A percentile compares a stretch with the other conserved stretches of the same genome.
Conservation (phyloP, 2,797 vertebrate species). For the Poecilia picta region DNA sequence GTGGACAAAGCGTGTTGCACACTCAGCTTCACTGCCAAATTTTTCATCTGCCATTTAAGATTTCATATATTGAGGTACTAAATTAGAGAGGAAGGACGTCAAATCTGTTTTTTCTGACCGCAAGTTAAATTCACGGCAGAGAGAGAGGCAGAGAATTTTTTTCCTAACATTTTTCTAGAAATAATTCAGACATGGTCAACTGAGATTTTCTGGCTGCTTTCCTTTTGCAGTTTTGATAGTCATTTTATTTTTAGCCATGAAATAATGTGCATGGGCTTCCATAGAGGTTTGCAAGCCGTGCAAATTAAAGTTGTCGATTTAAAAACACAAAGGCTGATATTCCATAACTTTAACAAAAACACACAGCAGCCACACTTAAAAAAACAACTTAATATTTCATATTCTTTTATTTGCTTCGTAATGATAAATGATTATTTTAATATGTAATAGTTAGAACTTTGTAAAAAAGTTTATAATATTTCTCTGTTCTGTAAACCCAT, state of each 20-base stretch:
- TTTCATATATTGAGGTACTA: neutral
- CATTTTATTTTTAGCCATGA: neutral
- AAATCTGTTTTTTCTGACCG: neutral
- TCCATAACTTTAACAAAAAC: neutral
- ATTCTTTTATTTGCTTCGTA: neutral
- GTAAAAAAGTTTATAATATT: neutral
- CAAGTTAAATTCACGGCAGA: neutral
- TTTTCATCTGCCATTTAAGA: constrained; percentile 19
- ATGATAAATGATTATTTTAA: neutral
- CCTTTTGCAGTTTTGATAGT: neutral
- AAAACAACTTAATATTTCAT: neutral
- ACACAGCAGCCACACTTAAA: neutral
- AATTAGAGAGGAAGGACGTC: neutral
- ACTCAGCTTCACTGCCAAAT: constrained; percentile 33
- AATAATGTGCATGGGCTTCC: neutral
- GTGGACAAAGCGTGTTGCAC: constrained; percentile 17
- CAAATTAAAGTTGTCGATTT: neutral
- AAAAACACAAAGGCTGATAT: neutral
- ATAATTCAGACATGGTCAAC: neutral
- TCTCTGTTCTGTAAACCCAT: neutral
- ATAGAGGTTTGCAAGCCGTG: neutral
- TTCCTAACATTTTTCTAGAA: neutral
- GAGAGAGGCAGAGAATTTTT: too few relatives aligned
- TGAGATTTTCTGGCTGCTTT: neutral
- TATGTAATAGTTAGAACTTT: neutral